phyloP scores from a whole-genome alignment of 1,140 invertebrate genomes.

The Rhagoletis pomonella region DNA sequence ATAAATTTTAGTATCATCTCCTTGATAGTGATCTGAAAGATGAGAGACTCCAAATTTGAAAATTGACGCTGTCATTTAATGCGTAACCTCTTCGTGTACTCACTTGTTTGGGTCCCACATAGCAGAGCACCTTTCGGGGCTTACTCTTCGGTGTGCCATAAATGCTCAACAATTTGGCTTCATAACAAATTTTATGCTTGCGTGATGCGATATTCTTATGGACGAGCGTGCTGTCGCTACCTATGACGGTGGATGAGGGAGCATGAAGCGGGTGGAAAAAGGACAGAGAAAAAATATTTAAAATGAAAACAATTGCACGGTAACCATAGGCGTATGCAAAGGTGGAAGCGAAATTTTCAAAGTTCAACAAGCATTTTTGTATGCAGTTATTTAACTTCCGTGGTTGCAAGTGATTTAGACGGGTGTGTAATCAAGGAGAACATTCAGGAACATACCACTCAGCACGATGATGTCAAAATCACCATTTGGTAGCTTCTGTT shows the following conservation, averaged over 20 bases:
- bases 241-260: slow-evolving; percentile 65
- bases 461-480: slow-evolving; percentile 95
- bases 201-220: slow-evolving; percentile 90
- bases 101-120: slow-evolving; percentile 86
- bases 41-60: slow-evolving; percentile 68
- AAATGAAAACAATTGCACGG: not conserved
- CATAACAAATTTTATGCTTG: slow-evolving; percentile 90
- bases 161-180: slow-evolving; percentile 85
- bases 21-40: slow-evolving; percentile 88
- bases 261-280: not conserved
- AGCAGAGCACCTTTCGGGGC: slow-evolving; percentile 91
- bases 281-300: not conserved
- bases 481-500: slow-evolving; percentile 88
- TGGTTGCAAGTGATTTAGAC: not conserved
- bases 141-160: slow-evolving; percentile 81
- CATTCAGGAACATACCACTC: slow-evolving; percentile 80
- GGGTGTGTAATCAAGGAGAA: not conserved
- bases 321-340: too few relatives aligned
- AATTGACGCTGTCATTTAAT: not conserved
- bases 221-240: slow-evolving; percentile 86
- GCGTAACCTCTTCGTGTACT: slow-evolving; percentile 55
- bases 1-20: slow-evolving; percentile 95
- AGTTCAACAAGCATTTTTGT: slow-evolving; percentile 17
- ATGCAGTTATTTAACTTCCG: not conserved
- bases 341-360: not conserved